phyloP scores from a whole-genome alignment of 2,797 vertebrate species.

The Tapera naevia region DNA sequence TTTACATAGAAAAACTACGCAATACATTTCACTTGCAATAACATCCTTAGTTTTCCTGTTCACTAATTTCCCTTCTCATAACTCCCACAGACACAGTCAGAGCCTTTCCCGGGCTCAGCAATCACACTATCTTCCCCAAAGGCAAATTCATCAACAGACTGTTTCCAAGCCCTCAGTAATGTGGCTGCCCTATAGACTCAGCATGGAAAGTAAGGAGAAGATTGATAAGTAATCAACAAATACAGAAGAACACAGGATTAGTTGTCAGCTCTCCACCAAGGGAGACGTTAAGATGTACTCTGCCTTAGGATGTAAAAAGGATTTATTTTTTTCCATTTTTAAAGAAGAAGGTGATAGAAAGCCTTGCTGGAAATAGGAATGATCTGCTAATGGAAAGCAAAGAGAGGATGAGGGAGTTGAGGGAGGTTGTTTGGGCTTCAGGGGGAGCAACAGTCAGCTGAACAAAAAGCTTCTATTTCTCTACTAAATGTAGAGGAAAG shows the following conservation, averaged over 20 bases:
- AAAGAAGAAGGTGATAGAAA: neutral
- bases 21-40: constrained; percentile 70
- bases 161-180: neutral
- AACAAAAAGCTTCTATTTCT: neutral
- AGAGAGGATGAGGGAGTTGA: no score
- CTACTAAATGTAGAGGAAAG: neutral
- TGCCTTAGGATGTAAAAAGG: neutral
- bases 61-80: constrained; percentile 18
- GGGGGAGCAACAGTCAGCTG: neutral
- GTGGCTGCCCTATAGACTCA: neutral
- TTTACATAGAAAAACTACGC: constrained; percentile 52
- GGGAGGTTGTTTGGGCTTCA: no score
- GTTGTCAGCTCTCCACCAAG: neutral
- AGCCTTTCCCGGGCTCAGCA: constrained; percentile 7
- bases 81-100: neutral
- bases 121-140: constrained; percentile 1
- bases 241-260: neutral
- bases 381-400: neutral
- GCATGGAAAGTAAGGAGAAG: neutral
- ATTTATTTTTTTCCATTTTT: neutral
- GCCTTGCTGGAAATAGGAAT: neutral
- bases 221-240: neutral
- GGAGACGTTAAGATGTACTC: neutral
- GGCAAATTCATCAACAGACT: constrained; percentile 1
- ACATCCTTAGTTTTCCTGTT: constrained; percentile 27